These are phyloP conservation scores for Tribolium castaneum DNA, from an alignment of 1,140 invertebrate genomes.

Conservation along the genomic window DNA sequence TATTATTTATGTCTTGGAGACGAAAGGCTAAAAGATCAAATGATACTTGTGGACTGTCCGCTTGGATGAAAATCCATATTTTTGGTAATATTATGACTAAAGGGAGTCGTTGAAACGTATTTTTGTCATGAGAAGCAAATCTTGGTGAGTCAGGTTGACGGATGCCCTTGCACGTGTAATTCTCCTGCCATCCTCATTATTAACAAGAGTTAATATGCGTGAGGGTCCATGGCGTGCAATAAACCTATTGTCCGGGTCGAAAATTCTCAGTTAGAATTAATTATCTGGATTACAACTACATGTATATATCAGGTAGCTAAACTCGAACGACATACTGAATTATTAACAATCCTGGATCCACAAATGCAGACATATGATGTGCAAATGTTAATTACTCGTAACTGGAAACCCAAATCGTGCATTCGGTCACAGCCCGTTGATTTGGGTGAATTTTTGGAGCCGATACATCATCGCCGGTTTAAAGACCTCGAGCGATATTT, in stretches of 20 bases:
- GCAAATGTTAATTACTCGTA: not conserved
- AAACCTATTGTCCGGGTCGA: slow-evolving; percentile 10
- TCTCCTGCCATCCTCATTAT: not conserved
- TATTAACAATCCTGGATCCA: not conserved
- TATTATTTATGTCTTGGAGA: too few relatives aligned
- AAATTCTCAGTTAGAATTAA: slow-evolving; percentile 24
- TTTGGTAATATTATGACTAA: too few relatives aligned
- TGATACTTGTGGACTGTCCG: too few relatives aligned
- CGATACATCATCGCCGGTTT: not conserved
- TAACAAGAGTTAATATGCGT: slow-evolving; percentile 18
- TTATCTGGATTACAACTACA: slow-evolving; percentile 9
- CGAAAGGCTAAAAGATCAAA: too few relatives aligned
- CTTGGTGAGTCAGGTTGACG: not conserved
- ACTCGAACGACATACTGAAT: slow-evolving; percentile 1
- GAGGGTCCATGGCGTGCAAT: slow-evolving; percentile 12
- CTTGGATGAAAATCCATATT: too few relatives aligned
- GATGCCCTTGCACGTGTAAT: not conserved
- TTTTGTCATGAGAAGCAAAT: not conserved
- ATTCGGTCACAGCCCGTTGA: not conserved
- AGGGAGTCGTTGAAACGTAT: too few relatives aligned
- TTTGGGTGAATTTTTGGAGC: not conserved
- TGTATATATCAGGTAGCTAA: slow-evolving; percentile 9
- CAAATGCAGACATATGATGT: not conserved
- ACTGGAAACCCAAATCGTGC: not conserved
- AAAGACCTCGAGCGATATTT: not conserved